Conservation (phyloP, 2,888 invertebrate species). For the Thymelicus lineola region DNA sequence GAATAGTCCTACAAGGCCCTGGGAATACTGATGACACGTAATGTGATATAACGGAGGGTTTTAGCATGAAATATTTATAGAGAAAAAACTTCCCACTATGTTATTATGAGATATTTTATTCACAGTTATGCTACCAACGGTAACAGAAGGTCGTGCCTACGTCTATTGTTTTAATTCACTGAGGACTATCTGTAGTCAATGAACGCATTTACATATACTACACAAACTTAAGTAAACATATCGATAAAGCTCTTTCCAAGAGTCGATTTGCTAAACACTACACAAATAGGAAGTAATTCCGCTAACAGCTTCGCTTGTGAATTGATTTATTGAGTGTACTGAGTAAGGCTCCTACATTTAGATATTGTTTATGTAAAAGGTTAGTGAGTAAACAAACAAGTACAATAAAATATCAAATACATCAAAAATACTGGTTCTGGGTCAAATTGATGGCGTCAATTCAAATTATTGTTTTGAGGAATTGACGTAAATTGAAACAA, state of each 20-base stretch:
- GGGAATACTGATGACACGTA: too few relatives aligned
- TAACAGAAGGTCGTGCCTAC: too few relatives aligned
- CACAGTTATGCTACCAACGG: too few relatives aligned
- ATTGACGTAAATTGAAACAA: not conserved
- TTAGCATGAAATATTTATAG: too few relatives aligned
- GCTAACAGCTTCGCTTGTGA: slow-evolving; percentile 2
- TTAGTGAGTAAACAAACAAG: too few relatives aligned
- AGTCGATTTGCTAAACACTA: slow-evolving; percentile 1
- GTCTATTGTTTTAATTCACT: too few relatives aligned
- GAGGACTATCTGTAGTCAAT: not conserved
- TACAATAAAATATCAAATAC: too few relatives aligned
- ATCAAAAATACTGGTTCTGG: not conserved
- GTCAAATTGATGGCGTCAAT: not conserved
- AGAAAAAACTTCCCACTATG: too few relatives aligned
- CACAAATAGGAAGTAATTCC: slow-evolving; percentile 6
- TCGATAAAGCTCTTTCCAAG: not conserved
- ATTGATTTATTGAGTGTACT: not conserved
- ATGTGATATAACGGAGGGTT: too few relatives aligned
- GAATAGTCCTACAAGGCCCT: too few relatives aligned
- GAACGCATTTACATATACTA: not conserved
- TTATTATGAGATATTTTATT: too few relatives aligned
- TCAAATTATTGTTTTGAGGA: not conserved
- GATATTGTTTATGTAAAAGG: not conserved
- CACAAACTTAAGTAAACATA: not conserved
- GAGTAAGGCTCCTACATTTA: not conserved